Evolutionary conservation across 2,888 invertebrate genomes (phyloP).

Genomic region (Linnaemya tessellans): DNA sequence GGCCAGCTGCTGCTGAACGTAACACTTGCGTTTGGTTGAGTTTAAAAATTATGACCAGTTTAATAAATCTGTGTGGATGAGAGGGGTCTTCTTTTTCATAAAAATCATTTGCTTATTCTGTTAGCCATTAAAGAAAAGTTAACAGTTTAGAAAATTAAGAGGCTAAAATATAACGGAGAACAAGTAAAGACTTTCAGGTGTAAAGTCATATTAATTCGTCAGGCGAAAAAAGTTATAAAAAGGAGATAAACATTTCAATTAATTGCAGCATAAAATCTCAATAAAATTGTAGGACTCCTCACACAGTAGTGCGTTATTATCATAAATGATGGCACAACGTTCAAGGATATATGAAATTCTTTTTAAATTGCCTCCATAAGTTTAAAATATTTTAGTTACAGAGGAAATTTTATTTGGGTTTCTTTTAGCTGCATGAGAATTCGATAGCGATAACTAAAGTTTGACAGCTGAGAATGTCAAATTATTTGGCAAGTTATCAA

Average conservation of each 20-base stretch:
- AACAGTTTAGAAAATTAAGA: slow-evolving; percentile 20
- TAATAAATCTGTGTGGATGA: slow-evolving; percentile 53
- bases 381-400: no score
- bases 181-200: background rate
- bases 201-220: slow-evolving; percentile 1
- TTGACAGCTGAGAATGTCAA: no score
- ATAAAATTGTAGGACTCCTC: no score
- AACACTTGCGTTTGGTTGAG: slow-evolving; percentile 49
- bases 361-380: no score
- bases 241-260: background rate
- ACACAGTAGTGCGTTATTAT: no score
- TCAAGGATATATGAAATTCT: no score
- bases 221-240: background rate
- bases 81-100: background rate
- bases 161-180: background rate
- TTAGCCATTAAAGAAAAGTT: background rate
- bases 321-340: no score
- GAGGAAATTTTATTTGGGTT: no score
- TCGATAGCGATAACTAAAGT: no score
- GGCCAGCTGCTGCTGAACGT: slow-evolving; percentile 62
- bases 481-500: no score
- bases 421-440: no score
- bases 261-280: no score
- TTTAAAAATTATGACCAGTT: slow-evolving; percentile 67
- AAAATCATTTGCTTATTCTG: background rate